Percentiles rank a stretch among this genome's conserved stretches.
Evolutionary conservation across 2,888 invertebrate species (phyloP).

Genomic region (Phaedon cochleariae): DNA sequence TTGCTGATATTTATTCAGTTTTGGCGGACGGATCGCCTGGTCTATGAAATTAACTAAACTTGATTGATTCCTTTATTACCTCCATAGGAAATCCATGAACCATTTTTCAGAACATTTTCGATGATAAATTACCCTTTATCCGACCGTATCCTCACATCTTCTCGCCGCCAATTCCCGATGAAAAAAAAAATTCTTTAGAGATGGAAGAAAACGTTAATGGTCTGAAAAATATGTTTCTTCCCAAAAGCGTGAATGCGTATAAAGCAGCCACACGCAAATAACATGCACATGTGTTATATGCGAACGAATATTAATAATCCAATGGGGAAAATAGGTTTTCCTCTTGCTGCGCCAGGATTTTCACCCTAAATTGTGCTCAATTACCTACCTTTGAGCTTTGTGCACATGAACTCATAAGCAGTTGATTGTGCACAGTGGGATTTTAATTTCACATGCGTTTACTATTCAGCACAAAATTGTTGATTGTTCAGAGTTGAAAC

Average conservation of each 20-base stretch:
- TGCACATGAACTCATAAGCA: neutral
- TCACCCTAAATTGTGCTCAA: neutral
- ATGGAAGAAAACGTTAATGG: conserved; percentile 19
- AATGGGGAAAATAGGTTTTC: neutral
- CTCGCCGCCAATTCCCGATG: conserved; percentile 13
- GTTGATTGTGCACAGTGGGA: too few species aligned
- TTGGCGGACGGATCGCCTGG: too few species aligned
- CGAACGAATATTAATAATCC: neutral
- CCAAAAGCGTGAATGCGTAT: neutral
- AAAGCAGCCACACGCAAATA: neutral
- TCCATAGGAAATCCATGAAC: neutral
- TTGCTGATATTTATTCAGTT: too few species aligned
- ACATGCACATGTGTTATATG: neutral
- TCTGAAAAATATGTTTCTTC: conserved; percentile 4
- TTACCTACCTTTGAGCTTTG: neutral
- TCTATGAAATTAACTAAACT: neutral
- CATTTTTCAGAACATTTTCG: neutral
- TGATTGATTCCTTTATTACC: neutral
- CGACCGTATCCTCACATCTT: conserved; percentile 2
- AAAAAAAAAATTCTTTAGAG: conserved; percentile 10
- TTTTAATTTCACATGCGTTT: too few species aligned
- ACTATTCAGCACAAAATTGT: too few species aligned
- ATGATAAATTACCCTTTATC: neutral
- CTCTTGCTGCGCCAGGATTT: neutral
- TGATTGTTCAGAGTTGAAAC: too few species aligned